Percentiles rank a stretch among this genome's conserved stretches.
phyloP scores from a whole-genome alignment of 2,113 vertebrate species.

The Microtus montanus region DNA sequence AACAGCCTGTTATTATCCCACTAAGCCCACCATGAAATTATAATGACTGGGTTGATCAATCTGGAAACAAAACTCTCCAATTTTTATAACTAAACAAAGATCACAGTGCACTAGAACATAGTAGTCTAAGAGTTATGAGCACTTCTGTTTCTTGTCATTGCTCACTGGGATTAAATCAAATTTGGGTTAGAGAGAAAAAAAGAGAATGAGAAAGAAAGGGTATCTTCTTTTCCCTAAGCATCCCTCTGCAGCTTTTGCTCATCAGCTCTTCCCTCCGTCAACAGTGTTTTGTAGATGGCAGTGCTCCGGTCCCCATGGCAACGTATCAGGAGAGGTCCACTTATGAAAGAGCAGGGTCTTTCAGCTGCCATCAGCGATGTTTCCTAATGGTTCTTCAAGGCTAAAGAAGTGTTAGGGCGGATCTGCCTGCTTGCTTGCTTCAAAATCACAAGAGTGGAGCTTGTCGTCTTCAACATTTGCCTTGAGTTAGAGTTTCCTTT shows the following conservation, averaged over 20 bases:
- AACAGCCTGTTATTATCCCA: slow-evolving; percentile 59
- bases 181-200: neutral
- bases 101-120: neutral
- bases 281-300: slow-evolving; percentile 47
- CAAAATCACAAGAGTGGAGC: neutral
- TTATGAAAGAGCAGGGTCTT: slow-evolving; percentile 57
- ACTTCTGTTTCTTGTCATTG: neutral
- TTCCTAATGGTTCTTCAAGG: slow-evolving; percentile 49
- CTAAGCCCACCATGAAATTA: slow-evolving; percentile 62
- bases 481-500: slow-evolving; percentile 27
- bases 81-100: slow-evolving; percentile 20
- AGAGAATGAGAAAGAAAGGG: neutral
- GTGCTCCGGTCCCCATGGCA: slow-evolving; percentile 68
- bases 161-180: neutral
- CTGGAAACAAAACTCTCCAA: slow-evolving; percentile 56
- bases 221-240: neutral
- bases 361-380: slow-evolving; percentile 19
- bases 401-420: neutral
- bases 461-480: neutral
- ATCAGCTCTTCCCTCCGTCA: neutral
- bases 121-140: slow-evolving; percentile 13
- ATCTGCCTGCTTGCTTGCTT: neutral
- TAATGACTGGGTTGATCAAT: slow-evolving; percentile 57
- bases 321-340: slow-evolving; percentile 66
- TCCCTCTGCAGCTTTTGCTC: slow-evolving; percentile 20